A percentile compares a stretch with the other conserved stretches of the same genome.
phyloP scores from a whole-genome alignment of 2,888 invertebrate genomes.

The Enchytraeus crypticus region DNA sequence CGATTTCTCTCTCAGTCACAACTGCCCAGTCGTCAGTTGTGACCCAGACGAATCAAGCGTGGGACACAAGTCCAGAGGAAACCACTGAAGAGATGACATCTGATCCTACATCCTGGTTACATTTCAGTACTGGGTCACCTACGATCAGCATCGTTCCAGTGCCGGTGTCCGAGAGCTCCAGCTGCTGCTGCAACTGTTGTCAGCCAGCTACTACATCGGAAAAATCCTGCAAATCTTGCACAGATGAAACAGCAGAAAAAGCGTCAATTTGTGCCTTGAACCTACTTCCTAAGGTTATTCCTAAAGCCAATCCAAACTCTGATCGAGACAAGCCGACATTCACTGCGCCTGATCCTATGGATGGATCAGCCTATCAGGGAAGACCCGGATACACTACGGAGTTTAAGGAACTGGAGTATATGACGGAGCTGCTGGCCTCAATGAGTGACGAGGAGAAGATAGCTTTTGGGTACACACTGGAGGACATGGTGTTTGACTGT shows the following conservation, averaged over 20 bases:
- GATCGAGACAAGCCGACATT: not conserved
- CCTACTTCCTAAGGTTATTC: not conserved
- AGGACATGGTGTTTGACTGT: conserved; percentile 14
- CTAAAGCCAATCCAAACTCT: too few relatives aligned
- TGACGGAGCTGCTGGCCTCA: conserved; percentile 9
- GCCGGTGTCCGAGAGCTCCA: not conserved
- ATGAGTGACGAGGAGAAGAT: not conserved
- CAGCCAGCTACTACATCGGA: not conserved
- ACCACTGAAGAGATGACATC: too few relatives aligned
- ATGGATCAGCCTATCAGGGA: conserved; percentile 5
- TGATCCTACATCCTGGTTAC: too few relatives aligned
- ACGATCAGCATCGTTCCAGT: not conserved
- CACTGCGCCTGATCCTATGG: not conserved
- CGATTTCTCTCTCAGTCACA: too few relatives aligned
- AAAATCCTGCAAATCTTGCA: not conserved
- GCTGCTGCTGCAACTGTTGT: conserved; percentile 9
- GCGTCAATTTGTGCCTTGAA: not conserved
- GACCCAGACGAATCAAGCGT: too few relatives aligned
- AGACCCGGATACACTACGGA: not conserved
- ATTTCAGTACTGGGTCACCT: too few relatives aligned
- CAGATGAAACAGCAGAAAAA: not conserved
- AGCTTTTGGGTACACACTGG: conserved; percentile 2
- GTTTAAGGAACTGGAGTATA: not conserved
- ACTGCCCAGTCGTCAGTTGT: too few relatives aligned
- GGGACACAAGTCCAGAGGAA: too few relatives aligned